These are phyloP conservation scores for Lacerta viridis DNA, from an alignment of 2,797 vertebrate species.

Conservation along the genomic window DNA sequence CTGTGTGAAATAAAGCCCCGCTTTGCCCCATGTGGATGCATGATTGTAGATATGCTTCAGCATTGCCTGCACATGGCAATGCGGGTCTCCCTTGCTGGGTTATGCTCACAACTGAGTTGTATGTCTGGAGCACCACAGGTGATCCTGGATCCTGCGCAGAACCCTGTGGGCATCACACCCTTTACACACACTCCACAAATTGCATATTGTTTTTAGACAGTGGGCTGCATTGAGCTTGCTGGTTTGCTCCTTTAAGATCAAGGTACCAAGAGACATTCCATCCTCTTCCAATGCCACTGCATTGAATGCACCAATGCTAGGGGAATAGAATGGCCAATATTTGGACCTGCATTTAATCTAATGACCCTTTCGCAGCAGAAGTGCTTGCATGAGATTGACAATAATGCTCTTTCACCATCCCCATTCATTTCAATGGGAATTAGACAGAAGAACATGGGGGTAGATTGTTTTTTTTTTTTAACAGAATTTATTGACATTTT, in stretches of 20 bases:
- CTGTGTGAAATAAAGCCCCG: no score
- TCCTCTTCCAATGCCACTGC: not conserved
- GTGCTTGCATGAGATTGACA: not conserved
- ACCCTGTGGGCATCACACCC: not conserved
- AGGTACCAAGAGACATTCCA: not conserved
- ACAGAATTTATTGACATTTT: no score
- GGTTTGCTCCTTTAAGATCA: not conserved
- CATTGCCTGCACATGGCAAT: not conserved
- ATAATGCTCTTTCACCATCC: not conserved
- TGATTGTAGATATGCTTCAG: not conserved
- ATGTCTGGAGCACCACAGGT: not conserved
- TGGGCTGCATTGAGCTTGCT: not conserved
- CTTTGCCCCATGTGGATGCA: not conserved
- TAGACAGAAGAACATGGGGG: not conserved
- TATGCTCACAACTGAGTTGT: not conserved
- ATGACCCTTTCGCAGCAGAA: not conserved
- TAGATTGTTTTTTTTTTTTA: no score
- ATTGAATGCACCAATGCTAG: not conserved
- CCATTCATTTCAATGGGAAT: not conserved
- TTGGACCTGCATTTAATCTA: not conserved
- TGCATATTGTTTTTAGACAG: not conserved
- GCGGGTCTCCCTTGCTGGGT: not conserved
- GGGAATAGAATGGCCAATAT: not conserved
- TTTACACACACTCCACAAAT: not conserved
- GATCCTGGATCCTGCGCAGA: not conserved